A percentile compares a stretch with the other conserved stretches of the same genome.
These are phyloP conservation scores for Plecturocebus donacophilus DNA, from an alignment of 2,113 vertebrate species.

Conservation along the genomic window DNA sequence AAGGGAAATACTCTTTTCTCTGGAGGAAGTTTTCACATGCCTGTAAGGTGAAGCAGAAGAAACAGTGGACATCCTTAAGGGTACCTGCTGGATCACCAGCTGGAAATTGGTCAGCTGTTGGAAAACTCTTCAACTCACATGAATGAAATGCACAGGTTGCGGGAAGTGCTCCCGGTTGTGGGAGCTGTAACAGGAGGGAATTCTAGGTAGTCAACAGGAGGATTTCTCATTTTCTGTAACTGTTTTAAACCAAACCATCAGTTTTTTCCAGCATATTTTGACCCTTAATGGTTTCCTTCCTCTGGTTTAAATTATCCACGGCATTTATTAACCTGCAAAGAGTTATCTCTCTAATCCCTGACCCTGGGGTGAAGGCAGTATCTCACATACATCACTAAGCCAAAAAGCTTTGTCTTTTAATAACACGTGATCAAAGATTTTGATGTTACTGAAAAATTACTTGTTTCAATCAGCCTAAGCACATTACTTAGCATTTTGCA, in stretches of 20 bases:
- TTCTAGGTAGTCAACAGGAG: not conserved
- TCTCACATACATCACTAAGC: not conserved
- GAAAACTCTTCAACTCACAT: constrained; percentile 29
- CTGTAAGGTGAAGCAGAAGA: not conserved
- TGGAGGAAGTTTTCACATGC: not conserved
- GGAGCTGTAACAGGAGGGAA: not conserved
- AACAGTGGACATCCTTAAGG: not conserved
- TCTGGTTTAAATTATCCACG: constrained; percentile 22
- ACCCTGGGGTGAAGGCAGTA: not conserved
- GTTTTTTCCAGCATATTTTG: not conserved
- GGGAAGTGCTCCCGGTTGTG: not conserved
- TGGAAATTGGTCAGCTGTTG: constrained; percentile 37
- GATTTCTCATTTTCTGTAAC: constrained; percentile 25
- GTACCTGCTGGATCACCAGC: not conserved
- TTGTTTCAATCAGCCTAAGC: not conserved
- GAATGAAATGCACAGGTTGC: constrained; percentile 27
- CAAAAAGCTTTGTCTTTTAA: not conserved
- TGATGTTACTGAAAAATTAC: not conserved
- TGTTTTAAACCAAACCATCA: not conserved
- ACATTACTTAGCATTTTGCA: not conserved
- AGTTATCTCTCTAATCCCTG: not conserved
- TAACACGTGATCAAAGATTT: not conserved
- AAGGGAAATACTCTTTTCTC: not conserved
- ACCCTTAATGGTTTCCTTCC: not conserved
- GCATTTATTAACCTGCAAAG: constrained; percentile 23